Evolutionary conservation across 1,140 invertebrate species (phyloP), one percentile per base, ranked within the genome.

Genomic region (Nomia melanderi): DNA sequence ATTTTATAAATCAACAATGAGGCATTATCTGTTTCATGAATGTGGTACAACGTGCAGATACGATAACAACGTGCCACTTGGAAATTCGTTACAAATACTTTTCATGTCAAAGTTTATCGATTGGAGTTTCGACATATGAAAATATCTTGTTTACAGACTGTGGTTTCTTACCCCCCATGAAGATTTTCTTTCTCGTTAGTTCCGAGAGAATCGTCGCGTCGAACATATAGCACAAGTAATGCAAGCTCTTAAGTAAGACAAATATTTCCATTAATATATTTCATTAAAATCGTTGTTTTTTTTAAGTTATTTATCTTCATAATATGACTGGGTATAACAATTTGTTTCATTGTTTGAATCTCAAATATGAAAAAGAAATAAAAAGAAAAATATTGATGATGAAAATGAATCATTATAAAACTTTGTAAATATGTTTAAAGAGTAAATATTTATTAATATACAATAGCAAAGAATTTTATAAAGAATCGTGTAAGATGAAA

Each of bases 51-150:
- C 4, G 20, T 20, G 6, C 44, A 47, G 20, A 7, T 23, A 29
- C 17, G 17, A 54, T 23, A 33, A 57, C 9, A 57, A 75, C 9
- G 44, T 23, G 23, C 9, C 14, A 23, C 39, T 76, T 8, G n/a
- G 14, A 4, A 20, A 33, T 20, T 9, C 14, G 9, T 23, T 17
- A 1, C 23, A 36, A 77, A 53, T 62, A 29, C 63, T 29, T 39
- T 0, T 29, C 33, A 9, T 60, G 79, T 86, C 83, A 88, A 44
- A 87, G 88, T 86, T 89, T 90, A 90, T 90, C 89, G n/a, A 11
- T 17, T 2, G 23, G 1, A 73, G 65, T 88, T 82, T 66, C 67
- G 41, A 60, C 77, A 82, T 27, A 31, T 8, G 6, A 65, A 81
- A 66, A 50, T 33, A 41, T 79, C n/a, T 78, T 79, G 44, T 80